Base-by-base conservation (phyloP, 2,888 invertebrate species). In the Aromia moschata region DNA sequence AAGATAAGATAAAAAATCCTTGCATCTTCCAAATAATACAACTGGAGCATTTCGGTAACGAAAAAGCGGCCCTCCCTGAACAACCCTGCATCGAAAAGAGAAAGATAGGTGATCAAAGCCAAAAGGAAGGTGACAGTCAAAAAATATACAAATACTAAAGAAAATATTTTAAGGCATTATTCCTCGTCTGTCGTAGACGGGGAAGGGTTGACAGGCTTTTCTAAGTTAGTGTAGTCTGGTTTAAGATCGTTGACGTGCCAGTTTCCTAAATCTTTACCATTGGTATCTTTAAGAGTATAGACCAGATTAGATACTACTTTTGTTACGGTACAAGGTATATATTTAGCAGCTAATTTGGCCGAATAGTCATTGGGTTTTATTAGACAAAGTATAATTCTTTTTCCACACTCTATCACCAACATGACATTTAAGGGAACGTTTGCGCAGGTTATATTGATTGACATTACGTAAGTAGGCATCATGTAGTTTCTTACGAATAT, bases 241-340 rank as follows among this genome's bases (percentile, higher is more conserved):
- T 62, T 58, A 25, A 62, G 25, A 46, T 65, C 57, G 18, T 66
- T 61, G n/a, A 68, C 49, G 44, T 68, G 69, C 58, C 64, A 70
- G 20, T 51, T 60, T 3, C 67, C 67, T 2, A 69, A 11, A 38
- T 60, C 53, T 30, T 58, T 58, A 17, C 60, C 61, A 51, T 61
- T 40, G n/a, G 49, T 31, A 38, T 62, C 63, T 17, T 44, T 33
- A 12, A 69, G 40, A 15, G 51, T 17, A 41, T 70, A 70, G 2
- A 62, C 63, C 12, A 67, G 41, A 10, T 60, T 52, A 7, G 65
- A 67, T 0, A 63, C 16, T 9, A 62, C 58, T 40, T 66, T 62
- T 17, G 33, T 51, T 5, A 70, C 52, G 2, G 40, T 37, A 60
- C 67, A 69, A 14, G 62, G 57, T 12, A 68, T 60, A 54, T 51